phyloP scores from a whole-genome alignment of 2,113 vertebrate species.

The Rhinopomastus cyanomelas region DNA sequence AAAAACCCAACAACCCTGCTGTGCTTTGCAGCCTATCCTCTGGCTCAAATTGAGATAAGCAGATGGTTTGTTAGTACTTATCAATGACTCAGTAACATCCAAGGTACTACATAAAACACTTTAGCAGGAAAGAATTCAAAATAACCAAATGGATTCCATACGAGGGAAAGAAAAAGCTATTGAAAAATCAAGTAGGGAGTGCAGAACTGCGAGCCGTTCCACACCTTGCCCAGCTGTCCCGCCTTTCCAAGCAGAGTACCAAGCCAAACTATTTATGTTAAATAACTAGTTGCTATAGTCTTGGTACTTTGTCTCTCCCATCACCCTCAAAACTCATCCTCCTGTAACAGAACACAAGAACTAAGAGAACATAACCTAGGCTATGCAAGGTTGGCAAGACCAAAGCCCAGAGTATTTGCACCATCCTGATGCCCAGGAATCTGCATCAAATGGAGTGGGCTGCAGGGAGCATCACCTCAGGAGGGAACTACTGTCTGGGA shows the following conservation, averaged over 20 bases:
- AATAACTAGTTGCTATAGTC: not conserved
- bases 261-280: not conserved
- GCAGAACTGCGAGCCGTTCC: not conserved
- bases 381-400: not conserved
- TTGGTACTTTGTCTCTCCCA: not conserved
- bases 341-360: not conserved
- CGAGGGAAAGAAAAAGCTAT: not conserved
- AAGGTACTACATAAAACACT: slow-evolving; percentile 45
- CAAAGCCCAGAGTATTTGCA: fast-evolving
- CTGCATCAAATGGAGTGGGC: not conserved
- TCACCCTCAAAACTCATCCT: not conserved
- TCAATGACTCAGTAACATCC: slow-evolving; percentile 50
- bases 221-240: not conserved
- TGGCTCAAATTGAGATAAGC: slow-evolving; percentile 52
- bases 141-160: slow-evolving; percentile 45
- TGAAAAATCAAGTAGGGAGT: slow-evolving; percentile 12
- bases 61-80: slow-evolving; percentile 58
- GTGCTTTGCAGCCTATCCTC: not conserved
- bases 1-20: not conserved
- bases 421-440: fast-evolving
- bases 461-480: not conserved
- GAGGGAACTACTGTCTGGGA: not conserved
- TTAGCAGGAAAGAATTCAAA: slow-evolving; percentile 23
- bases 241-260: not conserved
- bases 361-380: not conserved